Base-by-base conservation (phyloP, 1,140 invertebrate species). In the Brachionus manjavacas region DNA sequence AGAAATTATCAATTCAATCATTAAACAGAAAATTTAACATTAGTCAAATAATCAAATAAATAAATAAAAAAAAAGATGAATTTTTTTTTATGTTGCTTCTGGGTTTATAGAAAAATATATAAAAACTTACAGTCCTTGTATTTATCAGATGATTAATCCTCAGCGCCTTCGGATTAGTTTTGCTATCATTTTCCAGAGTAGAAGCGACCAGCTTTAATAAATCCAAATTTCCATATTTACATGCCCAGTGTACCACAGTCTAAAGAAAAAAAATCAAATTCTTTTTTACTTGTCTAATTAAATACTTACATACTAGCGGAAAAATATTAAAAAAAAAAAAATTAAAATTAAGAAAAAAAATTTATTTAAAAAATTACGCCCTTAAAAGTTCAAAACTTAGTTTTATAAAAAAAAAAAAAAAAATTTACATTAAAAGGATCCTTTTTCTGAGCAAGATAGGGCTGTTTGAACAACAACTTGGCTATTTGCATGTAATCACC, bases 391-490 rank as follows among this genome's bases (percentile, higher is more conserved):
- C 39, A 43, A 81, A 72, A 72, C 16, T 43, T 41, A 41, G 0
- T n/a, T 2, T 64, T n/a, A 8, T n/a, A 52, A 52, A 14, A 35
- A 41, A 55, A 81, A 41, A 46, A 64, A 46, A 43, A 14, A 20
- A n/a, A 55, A 80, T 64, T 80, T 81, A 81, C 79, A 43, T 68
- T 81, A 46, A 81, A 81, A 3, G 79, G 79, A 46, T 81, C 79
- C 79, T 81, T 81, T 46, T 81, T 81, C 9, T 81, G 79, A 16
- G 79, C 79, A 20, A 81, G 41, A 68, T 81, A 81, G 14, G 79
- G 79, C 52, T 39, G 35, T 68, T 81, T 81, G 20, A 46, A 81
- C 35, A 64, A 81, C 31, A 81, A 64, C n/a, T 68, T 81, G 12
- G 52, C 52, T 23, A 81, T 60, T 60, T 81, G 23, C 52, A 64